Conservation (phyloP, 2,797 vertebrate genomes). For the Rallus crepitans region DNA sequence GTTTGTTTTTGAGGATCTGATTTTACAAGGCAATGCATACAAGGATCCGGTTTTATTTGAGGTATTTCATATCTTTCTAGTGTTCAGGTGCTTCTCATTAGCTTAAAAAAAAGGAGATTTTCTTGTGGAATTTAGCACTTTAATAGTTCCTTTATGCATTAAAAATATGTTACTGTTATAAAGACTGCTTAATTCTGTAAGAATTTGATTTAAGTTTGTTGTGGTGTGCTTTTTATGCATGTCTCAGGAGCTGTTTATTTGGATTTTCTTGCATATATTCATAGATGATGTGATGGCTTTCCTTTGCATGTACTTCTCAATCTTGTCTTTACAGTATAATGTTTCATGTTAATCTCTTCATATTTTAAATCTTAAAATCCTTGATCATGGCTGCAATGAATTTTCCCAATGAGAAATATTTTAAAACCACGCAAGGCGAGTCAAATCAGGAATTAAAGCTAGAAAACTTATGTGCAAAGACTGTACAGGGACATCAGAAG, state of each 20-base stretch:
- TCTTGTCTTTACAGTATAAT: neutral
- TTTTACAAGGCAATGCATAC: conserved; percentile 88
- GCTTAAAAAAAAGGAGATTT: neutral
- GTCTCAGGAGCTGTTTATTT: conserved; percentile 13
- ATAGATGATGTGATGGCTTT: conserved; percentile 2
- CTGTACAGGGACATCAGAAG: neutral
- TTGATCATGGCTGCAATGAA: neutral
- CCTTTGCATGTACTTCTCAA: conserved; percentile 30
- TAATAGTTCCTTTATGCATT: neutral
- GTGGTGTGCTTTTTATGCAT: conserved; percentile 43
- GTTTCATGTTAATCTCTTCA: neutral
- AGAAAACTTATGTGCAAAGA: neutral
- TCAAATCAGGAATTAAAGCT: neutral
- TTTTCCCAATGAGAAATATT: neutral
- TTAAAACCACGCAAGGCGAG: accelerated
- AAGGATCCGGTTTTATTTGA: conserved; percentile 86
- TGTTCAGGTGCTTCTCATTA: conserved; percentile 67
- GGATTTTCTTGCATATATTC: conserved; percentile 36
- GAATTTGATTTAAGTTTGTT: conserved; percentile 22
- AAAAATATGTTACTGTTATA: neutral
- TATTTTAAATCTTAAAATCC: neutral
- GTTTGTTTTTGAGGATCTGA: conserved; percentile 88
- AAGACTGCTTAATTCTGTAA: conserved; percentile 70
- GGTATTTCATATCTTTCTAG: conserved; percentile 78
- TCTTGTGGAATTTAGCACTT: conserved; percentile 71